These are phyloP conservation scores for Cetoscarus ocellatus DNA, from an alignment of 2,797 vertebrate genomes.

Conservation along the genomic window DNA sequence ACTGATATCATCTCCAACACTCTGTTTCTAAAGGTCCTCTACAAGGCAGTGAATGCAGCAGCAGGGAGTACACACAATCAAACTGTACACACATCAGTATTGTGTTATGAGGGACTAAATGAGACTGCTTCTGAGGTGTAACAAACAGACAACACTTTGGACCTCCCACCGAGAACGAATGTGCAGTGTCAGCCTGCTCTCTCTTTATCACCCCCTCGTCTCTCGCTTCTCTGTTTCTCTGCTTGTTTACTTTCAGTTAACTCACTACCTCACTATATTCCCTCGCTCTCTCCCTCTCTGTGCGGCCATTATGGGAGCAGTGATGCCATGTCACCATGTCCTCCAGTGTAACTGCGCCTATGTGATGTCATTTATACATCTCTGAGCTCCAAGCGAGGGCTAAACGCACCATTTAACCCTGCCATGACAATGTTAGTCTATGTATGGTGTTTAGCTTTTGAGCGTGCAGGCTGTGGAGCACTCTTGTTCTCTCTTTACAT, in stretches of 20 bases:
- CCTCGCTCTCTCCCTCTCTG: constrained; percentile 38
- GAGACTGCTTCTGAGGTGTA: constrained; percentile 58
- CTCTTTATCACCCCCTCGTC: constrained; percentile 63
- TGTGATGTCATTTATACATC: constrained; percentile 25
- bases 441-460: constrained; percentile 18
- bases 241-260: constrained; percentile 62
- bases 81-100: constrained; percentile 5
- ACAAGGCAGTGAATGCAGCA: constrained; percentile 11
- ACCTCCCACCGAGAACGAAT: constrained; percentile 58
- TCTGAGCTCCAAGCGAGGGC: constrained; percentile 14
- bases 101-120: constrained; percentile 36
- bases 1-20: background rate
- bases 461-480: constrained; percentile 24
- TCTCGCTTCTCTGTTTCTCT: constrained; percentile 56
- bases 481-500: constrained; percentile 52
- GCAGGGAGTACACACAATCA: constrained; percentile 7
- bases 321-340: constrained; percentile 35
- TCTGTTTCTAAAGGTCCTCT: constrained; percentile 17
- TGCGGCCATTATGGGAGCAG: constrained; percentile 30
- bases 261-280: constrained; percentile 25
- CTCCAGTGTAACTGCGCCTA: constrained; percentile 25
- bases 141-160: constrained; percentile 46
- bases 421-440: constrained; percentile 17
- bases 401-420: constrained; percentile 41
- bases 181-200: constrained; percentile 60